These are phyloP conservation scores for Gallirallus australis DNA, from an alignment of 2,797 vertebrate genomes.

Conservation along the genomic window DNA sequence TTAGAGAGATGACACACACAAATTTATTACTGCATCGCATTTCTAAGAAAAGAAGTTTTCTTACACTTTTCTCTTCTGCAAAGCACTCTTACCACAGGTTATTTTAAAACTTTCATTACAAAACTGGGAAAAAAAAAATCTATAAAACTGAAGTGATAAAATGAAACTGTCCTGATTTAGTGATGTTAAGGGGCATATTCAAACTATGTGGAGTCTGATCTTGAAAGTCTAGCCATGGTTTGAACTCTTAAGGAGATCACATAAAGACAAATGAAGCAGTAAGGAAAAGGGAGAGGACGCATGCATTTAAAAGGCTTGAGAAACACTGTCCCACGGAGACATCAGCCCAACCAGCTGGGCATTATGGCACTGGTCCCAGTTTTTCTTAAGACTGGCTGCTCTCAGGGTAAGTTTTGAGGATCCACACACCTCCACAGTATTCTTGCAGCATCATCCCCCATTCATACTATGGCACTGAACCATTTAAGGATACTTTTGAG, in stretches of 20 bases:
- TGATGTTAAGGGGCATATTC: not conserved
- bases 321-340: not conserved
- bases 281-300: not conserved
- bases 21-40: not conserved
- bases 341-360: rapidly evolving
- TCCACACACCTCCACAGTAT: too few species aligned
- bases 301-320: not conserved
- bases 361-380: not conserved
- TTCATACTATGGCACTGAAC: not conserved
- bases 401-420: not conserved
- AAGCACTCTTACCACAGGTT: not conserved
- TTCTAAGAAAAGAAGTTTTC: not conserved
- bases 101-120: not conserved
- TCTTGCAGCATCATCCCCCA: not conserved
- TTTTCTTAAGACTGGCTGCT: not conserved
- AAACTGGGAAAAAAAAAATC: not conserved
- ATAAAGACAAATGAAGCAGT: not conserved
- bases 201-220: not conserved
- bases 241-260: not conserved
- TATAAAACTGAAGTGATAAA: not conserved
- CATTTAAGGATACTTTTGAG: not conserved
- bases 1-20: not conserved
- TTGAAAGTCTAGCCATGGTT: not conserved
- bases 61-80: not conserved
- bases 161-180: not conserved